These are phyloP conservation scores for Scophthalmus maximus DNA, from an alignment of 2,113 vertebrate species.

Conservation along the genomic window DNA sequence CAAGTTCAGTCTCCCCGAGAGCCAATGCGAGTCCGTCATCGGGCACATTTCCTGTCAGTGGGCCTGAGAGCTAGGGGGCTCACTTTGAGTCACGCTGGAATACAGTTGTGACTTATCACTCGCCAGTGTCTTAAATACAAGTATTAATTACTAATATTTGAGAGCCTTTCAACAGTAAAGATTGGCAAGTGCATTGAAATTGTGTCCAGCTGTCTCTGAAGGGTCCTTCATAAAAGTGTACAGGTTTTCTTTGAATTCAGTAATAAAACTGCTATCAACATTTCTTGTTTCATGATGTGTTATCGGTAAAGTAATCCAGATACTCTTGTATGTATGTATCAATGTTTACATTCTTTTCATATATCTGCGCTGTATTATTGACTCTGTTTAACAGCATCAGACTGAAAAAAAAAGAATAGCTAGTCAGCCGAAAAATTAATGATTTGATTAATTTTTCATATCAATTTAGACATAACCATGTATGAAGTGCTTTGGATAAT, in stretches of 20 bases:
- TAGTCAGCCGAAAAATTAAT: background rate
- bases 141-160: background rate
- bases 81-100: slow-evolving; percentile 2
- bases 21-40: slow-evolving; percentile 4
- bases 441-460: background rate
- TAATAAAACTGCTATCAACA: too few species aligned
- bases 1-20: slow-evolving; percentile 24
- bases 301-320: too few species aligned
- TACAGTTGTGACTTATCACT: background rate
- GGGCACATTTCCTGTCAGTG: slow-evolving; percentile 12
- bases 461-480: background rate
- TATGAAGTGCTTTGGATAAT: background rate
- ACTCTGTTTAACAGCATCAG: too few species aligned
- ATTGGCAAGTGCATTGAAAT: background rate
- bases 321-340: background rate
- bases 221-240: too few species aligned
- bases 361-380: background rate
- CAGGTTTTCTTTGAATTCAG: too few species aligned
- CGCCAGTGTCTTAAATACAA: too few species aligned
- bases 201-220: background rate
- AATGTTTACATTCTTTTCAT: background rate
- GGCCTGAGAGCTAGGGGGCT: background rate
- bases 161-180: background rate
- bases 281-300: too few species aligned
- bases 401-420: background rate